Evolutionary conservation across 2,888 invertebrate genomes (phyloP).

Genomic region (Agriopis marginaria): DNA sequence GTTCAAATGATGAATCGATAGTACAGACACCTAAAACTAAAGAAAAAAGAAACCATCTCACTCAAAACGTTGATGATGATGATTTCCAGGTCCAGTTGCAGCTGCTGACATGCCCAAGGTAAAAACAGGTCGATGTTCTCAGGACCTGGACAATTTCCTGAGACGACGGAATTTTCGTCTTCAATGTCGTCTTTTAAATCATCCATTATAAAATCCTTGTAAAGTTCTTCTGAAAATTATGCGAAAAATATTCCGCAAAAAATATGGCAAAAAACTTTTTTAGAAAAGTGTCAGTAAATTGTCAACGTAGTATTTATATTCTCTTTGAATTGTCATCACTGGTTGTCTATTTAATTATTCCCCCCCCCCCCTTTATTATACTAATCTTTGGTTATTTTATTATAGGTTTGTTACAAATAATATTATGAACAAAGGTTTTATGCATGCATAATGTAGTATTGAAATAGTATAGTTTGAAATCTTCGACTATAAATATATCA

Average conservation of each 20-base stretch:
- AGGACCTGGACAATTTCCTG: background rate
- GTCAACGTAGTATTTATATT: no score
- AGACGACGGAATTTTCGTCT: background rate
- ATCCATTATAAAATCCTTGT: conserved; percentile 12
- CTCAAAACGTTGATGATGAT: background rate
- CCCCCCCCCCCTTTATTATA: no score
- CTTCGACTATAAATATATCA: no score
- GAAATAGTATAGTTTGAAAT: no score
- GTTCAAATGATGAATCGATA: background rate
- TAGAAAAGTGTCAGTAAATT: no score
- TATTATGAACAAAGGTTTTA: no score
- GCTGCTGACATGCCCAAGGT: conserved; percentile 14
- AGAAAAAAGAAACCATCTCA: background rate
- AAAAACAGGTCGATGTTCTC: conserved; percentile 8
- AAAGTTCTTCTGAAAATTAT: conserved; percentile 12
- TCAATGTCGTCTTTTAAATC: background rate
- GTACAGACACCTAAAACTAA: background rate
- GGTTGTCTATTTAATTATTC: no score
- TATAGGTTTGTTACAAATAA: no score
- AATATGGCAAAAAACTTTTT: no score
- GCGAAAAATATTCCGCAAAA: background rate
- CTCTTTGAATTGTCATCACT: no score
- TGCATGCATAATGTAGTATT: no score
- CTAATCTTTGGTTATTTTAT: no score
- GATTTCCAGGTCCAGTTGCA: background rate